phyloP scores from a whole-genome alignment of 2,888 invertebrate genomes.

The Diaperis boleti region DNA sequence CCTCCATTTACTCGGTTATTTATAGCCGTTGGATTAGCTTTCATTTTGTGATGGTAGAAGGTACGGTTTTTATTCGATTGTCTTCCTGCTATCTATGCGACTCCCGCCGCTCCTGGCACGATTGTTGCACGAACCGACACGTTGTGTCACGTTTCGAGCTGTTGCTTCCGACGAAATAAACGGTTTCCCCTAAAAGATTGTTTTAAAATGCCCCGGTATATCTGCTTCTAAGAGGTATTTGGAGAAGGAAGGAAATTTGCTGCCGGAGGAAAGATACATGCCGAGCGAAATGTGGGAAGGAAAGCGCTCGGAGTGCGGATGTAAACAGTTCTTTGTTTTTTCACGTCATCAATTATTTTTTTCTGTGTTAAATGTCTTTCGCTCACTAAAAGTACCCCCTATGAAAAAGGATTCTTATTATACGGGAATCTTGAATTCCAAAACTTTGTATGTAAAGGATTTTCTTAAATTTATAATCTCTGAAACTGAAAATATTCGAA shows the following conservation, averaged over 20 bases:
- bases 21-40: conserved; percentile 26
- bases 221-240: neutral
- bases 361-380: no score
- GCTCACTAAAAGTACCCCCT: no score
- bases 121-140: conserved; percentile 32
- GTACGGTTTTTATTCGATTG: conserved; percentile 39
- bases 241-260: neutral
- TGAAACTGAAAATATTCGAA: no score
- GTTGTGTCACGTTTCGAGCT: conserved; percentile 37
- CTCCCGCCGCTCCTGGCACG: conserved; percentile 38
- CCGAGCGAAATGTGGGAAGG: no score
- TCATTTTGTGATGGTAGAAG: conserved; percentile 32
- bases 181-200: conserved; percentile 33
- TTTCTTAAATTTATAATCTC: no score
- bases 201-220: conserved; percentile 17
- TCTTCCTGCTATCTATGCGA: conserved; percentile 34
- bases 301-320: no score
- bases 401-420: no score
- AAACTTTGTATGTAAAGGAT: no score
- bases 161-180: conserved; percentile 38
- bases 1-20: conserved; percentile 39
- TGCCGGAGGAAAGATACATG: no score
- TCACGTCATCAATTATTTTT: no score
- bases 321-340: no score
- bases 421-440: no score